These are phyloP conservation scores for Drosophila subquinaria DNA, from an alignment of 2,888 invertebrate genomes.

Conservation along the genomic window DNA sequence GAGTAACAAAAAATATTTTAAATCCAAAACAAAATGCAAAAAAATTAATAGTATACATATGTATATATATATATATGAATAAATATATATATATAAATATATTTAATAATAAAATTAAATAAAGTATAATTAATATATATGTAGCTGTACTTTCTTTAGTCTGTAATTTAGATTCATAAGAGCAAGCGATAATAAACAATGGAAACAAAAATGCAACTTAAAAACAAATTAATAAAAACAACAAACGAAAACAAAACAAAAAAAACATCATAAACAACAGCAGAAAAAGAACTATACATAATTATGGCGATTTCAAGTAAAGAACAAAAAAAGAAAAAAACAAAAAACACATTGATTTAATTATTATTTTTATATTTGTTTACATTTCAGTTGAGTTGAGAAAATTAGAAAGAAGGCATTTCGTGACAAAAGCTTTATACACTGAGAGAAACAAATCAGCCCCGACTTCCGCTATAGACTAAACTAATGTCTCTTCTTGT, in stretches of 20 bases:
- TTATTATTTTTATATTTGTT: slow-evolving; percentile 16
- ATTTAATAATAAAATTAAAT: slow-evolving; percentile 44
- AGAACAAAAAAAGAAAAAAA: slow-evolving; percentile 20
- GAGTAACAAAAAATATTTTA: slow-evolving; percentile 65
- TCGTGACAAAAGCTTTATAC: slow-evolving; percentile 52
- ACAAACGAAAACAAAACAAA: slow-evolving; percentile 41
- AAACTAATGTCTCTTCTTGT: slow-evolving; percentile 46
- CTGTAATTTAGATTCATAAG: slow-evolving; percentile 68
- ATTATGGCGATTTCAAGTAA: slow-evolving; percentile 48
- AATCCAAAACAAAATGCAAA: slow-evolving; percentile 66
- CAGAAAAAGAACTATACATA: slow-evolving; percentile 25
- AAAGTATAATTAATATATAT: slow-evolving; percentile 62
- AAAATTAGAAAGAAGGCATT: slow-evolving; percentile 32
- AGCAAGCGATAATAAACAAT: slow-evolving; percentile 76
- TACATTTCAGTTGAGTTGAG: slow-evolving; percentile 14
- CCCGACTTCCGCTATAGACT: slow-evolving; percentile 57
- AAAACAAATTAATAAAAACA: slow-evolving; percentile 37
- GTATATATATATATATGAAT: slow-evolving; percentile 22
- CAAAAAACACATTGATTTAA: slow-evolving; percentile 30
- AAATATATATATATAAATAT: slow-evolving; percentile 34
- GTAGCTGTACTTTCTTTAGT: slow-evolving; percentile 77
- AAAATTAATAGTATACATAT: slow-evolving; percentile 45
- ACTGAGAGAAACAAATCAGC: slow-evolving; percentile 39
- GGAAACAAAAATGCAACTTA: slow-evolving; percentile 77
- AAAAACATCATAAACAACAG: slow-evolving; percentile 45